Evolutionary conservation across 1,140 invertebrate species (phyloP), one percentile per base, ranked within the genome.

Genomic region (Temnothorax longispinosus): DNA sequence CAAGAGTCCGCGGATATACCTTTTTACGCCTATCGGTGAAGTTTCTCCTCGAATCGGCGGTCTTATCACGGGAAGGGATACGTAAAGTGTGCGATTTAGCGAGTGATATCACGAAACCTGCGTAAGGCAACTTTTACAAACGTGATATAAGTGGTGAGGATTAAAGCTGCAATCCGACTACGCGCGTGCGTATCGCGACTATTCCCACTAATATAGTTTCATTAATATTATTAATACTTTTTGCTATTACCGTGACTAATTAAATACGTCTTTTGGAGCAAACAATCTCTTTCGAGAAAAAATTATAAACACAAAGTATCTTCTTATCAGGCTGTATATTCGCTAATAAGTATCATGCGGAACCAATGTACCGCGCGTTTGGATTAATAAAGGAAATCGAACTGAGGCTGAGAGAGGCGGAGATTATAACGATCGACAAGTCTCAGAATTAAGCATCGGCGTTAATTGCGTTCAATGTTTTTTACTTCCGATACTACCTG

Each of bases 241-340:
- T 32, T 44, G 35, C n/a, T 44, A 38, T 21, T 54, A 58, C 54
- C 47, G 13, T n/a, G 35, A 41, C 54, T 87, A 90, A 90, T 89
- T 89, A 69, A 81, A 89, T 85, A 89, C 62, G 60, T 27, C 47
- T 54, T 56, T 35, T 52, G 74, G 15, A n/a, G 44, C 32, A 21
- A 35, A 38, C 41, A 69, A 67, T 76, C 60, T 75, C 35, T 18
- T 62, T 76, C 21, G 1, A 11, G 15, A 18, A 47, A 47, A 32
- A 86, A 90, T 89, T 65, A 84, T 78, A 44, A 41, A 85, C 44
- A 35, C 50, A 35, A 69, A 60, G 50, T n/a, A 11, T 13, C 52
- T 58, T 13, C 38, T 90, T 89, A 89, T 86, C 80, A 18, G n/a
- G 0, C 38, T 44, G 21, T 75, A 67, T 58, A 82, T 81, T 71